Conservation (phyloP, 2,113 vertebrate species). For the Bubo blakistoni region DNA sequence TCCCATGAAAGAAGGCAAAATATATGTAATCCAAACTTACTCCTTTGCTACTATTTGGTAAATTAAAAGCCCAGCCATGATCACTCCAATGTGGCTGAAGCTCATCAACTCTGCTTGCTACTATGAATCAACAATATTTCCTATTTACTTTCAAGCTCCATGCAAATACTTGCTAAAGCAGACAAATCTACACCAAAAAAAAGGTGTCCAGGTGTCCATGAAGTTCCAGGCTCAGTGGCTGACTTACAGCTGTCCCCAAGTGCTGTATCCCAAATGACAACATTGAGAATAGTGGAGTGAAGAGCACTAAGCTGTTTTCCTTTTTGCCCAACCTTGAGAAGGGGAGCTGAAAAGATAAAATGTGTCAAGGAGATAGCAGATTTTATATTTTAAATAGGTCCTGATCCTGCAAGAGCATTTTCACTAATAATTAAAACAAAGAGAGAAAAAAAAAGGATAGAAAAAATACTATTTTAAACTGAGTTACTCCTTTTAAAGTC, state of each 20-base stretch:
- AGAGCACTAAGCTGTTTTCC: not conserved
- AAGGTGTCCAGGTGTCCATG: no score
- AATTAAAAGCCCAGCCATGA: not conserved
- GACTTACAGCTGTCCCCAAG: not conserved
- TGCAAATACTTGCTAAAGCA: not conserved
- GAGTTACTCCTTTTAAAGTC: not conserved
- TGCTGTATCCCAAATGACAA: not conserved
- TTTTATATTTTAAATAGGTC: not conserved
- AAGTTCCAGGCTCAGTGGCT: not conserved
- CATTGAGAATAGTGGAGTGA: not conserved
- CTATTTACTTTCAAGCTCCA: not conserved
- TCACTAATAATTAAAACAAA: not conserved
- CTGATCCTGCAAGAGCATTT: not conserved
- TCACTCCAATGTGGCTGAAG: not conserved
- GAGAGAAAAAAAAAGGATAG: not conserved
- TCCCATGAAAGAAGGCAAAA: not conserved
- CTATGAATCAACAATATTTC: not conserved
- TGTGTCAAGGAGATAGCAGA: not conserved
- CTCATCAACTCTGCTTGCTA: not conserved
- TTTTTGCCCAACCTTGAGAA: not conserved
- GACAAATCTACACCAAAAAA: not conserved
- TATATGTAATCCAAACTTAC: not conserved
- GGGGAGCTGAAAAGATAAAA: not conserved
- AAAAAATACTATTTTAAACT: not conserved
- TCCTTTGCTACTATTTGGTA: not conserved